phyloP scores from a whole-genome alignment of 2,113 vertebrate genomes.

The Lepus timidus region DNA sequence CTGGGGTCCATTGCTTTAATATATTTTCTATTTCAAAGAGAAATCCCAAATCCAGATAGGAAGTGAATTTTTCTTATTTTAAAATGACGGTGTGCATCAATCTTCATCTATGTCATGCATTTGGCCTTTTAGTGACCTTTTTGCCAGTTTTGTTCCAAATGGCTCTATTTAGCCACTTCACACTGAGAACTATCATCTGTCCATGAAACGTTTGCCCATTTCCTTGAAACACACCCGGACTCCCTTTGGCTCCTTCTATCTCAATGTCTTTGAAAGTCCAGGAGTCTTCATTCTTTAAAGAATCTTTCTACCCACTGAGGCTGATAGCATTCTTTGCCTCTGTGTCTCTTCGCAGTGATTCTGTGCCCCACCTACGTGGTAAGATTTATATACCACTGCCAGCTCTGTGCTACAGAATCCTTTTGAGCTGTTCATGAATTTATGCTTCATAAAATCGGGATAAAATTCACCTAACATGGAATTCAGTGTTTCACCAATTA shows the following conservation, averaged over 20 bases:
- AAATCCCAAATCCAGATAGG: background rate
- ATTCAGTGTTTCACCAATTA: background rate
- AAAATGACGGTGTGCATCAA: background rate
- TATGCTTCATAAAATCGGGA: background rate
- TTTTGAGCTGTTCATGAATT: background rate
- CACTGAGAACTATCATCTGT: background rate
- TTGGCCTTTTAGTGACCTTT: background rate
- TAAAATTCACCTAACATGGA: background rate
- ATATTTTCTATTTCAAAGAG: background rate
- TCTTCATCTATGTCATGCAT: background rate
- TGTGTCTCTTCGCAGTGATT: background rate
- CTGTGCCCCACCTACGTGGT: background rate
- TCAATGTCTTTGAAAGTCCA: background rate
- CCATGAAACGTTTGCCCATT: background rate
- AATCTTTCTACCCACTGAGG: background rate
- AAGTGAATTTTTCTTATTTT: background rate
- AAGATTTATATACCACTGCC: background rate
- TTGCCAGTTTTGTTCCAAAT: constrained; percentile 1
- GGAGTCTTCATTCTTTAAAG: background rate
- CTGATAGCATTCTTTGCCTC: background rate
- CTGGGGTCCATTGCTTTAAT: background rate
- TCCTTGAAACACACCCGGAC: background rate
- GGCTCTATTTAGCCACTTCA: background rate
- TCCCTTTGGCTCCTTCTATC: background rate
- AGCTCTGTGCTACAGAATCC: background rate